A percentile compares a stretch with the other conserved stretches of the same genome.
Evolutionary conservation across 2,113 vertebrate genomes (phyloP).

Genomic region (Coturnix japonica): DNA sequence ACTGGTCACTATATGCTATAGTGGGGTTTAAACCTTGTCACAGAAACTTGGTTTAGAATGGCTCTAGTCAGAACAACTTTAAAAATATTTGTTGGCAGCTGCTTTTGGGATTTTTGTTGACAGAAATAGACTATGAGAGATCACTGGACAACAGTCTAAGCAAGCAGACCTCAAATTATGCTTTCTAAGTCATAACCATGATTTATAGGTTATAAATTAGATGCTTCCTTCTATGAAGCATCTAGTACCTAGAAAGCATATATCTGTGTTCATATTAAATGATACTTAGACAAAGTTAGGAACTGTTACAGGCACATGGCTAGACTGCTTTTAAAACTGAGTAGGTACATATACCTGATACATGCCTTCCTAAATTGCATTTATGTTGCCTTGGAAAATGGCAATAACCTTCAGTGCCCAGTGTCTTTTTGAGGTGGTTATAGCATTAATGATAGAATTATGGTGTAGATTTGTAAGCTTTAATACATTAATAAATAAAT

Average conservation of each 20-base stretch:
- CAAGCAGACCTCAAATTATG: background rate
- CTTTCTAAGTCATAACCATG: background rate
- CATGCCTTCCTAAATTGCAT: background rate
- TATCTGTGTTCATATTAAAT: background rate
- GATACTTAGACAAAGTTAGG: background rate
- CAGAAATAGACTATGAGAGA: background rate
- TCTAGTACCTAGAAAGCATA: background rate
- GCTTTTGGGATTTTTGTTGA: background rate
- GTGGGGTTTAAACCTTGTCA: background rate
- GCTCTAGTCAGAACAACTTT: accelerated
- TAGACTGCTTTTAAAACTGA: background rate
- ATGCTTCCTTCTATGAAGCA: background rate
- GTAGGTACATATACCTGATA: background rate
- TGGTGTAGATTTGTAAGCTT: background rate
- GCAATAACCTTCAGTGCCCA: background rate
- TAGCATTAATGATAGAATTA: background rate
- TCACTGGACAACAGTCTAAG: background rate
- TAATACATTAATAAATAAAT: background rate
- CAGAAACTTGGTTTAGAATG: background rate
- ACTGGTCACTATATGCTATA: background rate
- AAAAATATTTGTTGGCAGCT: background rate
- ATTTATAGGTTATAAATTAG: background rate
- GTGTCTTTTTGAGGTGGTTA: background rate
- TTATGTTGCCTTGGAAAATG: background rate
- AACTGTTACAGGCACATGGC: background rate